Evolutionary conservation across 2,888 invertebrate genomes (phyloP).

Genomic region (Melanophora roralis): DNA sequence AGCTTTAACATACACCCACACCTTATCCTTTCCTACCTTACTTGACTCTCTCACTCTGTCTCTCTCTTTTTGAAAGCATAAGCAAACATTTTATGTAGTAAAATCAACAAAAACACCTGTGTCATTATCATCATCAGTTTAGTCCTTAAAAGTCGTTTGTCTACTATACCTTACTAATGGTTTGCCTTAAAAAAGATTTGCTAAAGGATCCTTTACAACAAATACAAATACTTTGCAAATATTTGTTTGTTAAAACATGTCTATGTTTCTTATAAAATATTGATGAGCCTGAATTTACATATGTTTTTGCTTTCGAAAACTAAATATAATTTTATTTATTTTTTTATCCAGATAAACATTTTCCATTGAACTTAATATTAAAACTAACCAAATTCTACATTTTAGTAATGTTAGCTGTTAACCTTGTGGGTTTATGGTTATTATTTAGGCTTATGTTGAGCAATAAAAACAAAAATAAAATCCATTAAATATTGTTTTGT

Average conservation of each 20-base stretch:
- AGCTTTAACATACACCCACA: background rate
- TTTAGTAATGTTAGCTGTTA: background rate
- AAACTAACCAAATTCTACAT: background rate
- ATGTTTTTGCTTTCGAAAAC: too few relatives aligned
- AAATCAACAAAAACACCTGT: slow-evolving; percentile 60
- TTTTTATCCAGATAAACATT: background rate
- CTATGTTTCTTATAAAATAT: slow-evolving; percentile 26
- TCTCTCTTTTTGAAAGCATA: background rate
- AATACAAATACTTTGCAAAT: background rate
- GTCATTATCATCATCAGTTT: slow-evolving; percentile 13
- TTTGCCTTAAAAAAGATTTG: slow-evolving; percentile 13
- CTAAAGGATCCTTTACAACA: slow-evolving; percentile 4
- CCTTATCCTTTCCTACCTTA: background rate
- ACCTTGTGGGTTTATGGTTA: background rate
- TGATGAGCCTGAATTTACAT: slow-evolving; percentile 25
- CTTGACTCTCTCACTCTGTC: too few relatives aligned
- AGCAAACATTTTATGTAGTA: background rate
- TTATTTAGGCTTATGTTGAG: background rate
- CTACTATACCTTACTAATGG: too few relatives aligned
- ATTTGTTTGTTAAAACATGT: background rate
- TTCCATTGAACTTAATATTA: slow-evolving; percentile 7
- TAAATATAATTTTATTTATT: too few relatives aligned
- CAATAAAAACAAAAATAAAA: too few relatives aligned
- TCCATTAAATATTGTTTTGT: too few relatives aligned
- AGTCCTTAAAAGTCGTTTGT: too few relatives aligned